Evolutionary conservation across 2,797 vertebrate species (phyloP).

Genomic region (Heliangelus exortis): DNA sequence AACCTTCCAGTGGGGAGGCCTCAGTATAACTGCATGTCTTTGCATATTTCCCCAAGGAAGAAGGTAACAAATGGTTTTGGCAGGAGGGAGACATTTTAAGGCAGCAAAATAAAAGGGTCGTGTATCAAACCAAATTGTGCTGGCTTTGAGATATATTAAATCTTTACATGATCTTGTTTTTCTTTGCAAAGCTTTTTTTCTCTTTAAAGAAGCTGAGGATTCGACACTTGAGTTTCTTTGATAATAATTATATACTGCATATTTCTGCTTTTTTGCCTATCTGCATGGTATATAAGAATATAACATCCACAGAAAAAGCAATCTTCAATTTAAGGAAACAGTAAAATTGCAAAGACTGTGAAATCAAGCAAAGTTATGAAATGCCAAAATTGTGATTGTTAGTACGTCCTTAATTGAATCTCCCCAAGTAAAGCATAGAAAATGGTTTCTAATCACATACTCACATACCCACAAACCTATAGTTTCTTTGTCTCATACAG

Average conservation of each 20-base stretch:
- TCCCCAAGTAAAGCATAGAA: neutral
- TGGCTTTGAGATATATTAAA: constrained; percentile 68
- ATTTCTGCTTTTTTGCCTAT: neutral
- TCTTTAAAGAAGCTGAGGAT: neutral
- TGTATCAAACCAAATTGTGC: constrained; percentile 74
- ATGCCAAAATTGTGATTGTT: neutral
- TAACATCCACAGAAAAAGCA: neutral
- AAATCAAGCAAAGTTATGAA: constrained; percentile 12
- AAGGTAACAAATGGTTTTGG: constrained; percentile 72
- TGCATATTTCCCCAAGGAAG: constrained; percentile 79
- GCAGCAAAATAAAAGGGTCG: constrained; percentile 73
- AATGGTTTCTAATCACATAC: neutral
- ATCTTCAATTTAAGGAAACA: neutral
- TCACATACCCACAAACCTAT: neutral
- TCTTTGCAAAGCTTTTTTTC: constrained; percentile 35
- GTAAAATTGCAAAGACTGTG: neutral
- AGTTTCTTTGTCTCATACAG: neutral
- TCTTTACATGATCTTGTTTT: constrained; percentile 65
- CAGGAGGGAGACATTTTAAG: constrained; percentile 72
- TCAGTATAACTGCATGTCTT: constrained; percentile 73
- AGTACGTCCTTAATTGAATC: constrained; percentile 13
- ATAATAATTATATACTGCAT: neutral
- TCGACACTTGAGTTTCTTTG: neutral
- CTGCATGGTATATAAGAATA: neutral
- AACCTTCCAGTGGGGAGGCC: constrained; percentile 65